Base-by-base conservation (phyloP, 2,113 vertebrate genomes). In the Hippocampus abdominalis region DNA sequence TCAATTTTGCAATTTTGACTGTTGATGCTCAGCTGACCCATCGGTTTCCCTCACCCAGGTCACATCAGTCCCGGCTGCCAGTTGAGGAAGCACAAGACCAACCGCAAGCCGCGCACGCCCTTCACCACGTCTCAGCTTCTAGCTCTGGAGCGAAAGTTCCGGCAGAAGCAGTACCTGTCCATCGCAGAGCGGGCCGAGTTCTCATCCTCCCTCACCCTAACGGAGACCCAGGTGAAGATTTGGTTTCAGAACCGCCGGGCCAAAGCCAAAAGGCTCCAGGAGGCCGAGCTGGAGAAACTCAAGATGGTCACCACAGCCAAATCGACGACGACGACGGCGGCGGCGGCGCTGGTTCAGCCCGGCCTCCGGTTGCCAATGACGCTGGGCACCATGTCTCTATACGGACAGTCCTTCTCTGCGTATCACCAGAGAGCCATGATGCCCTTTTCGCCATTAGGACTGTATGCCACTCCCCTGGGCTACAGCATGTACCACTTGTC, bases 161-260 rank as follows among this genome's bases (percentile, higher is more conserved):
- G 89, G 29, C 92, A 93, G 87, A 93, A 93, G 77, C 92, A 93
- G 80, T 93, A 93, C 84, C 88, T 93, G 69, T 93, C 92, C 81
- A 93, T 92, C 25, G 91, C 92, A 0, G 92, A 93, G 77, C 87
- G 92, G 18, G 92, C 91, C 0, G 91, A 93, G 84, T 93, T 93
- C 85, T 92, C 91, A 70, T 90, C 79, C 79, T 91, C 90, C 4
- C 68, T 93, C 70, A 88, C 85, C 16, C 86, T 93, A 66, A 93
- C 92, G 0, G 91, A 93, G 86, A 93, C 92, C 21, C 92, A 93
- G 84, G 92, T 93, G 20, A 93, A 93, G 82, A 93, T 93, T 80
- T 93, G 92, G 92, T 93, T 93, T 81, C 92, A 93, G 79, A 93
- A 93, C 66, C 91, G 92, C 10, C 74, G 92, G 21, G 92, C 92